Evolutionary conservation across 2,888 invertebrate species (phyloP).

Genomic region (Strigamia maritima): DNA sequence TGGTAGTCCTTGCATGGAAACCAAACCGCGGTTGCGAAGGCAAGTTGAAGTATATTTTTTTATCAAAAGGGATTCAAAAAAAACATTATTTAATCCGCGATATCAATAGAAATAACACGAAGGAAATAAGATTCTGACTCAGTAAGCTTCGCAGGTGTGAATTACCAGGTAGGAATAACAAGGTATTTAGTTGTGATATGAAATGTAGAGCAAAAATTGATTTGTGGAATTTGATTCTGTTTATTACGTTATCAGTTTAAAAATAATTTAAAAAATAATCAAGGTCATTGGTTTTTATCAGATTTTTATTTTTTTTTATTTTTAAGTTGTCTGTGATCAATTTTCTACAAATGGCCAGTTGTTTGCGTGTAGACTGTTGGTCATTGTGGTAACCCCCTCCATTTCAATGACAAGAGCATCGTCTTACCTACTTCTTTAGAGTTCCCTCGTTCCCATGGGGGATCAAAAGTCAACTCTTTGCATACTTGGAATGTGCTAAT

Average conservation of each 20-base stretch:
- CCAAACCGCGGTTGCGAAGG: background rate
- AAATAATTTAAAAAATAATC: background rate
- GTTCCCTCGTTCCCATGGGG: slow-evolving; percentile 17
- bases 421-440: slow-evolving; percentile 26
- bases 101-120: background rate
- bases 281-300: background rate
- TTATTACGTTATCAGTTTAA: background rate
- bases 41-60: background rate
- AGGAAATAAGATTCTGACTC: background rate
- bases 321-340: background rate
- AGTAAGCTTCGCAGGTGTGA: background rate
- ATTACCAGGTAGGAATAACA: background rate
- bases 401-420: slow-evolving; percentile 32
- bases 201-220: background rate
- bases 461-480: slow-evolving; percentile 27
- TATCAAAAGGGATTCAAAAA: background rate
- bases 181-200: background rate
- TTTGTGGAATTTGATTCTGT: background rate
- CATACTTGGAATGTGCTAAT: slow-evolving; percentile 1
- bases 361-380: slow-evolving; percentile 17
- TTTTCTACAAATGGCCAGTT: slow-evolving; percentile 11
- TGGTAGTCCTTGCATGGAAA: background rate
- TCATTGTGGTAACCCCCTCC: slow-evolving; percentile 24
- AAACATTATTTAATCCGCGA: background rate
- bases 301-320: background rate